Base-by-base conservation (phyloP, 2,888 invertebrate genomes). In the Eupithecia vulgata region DNA sequence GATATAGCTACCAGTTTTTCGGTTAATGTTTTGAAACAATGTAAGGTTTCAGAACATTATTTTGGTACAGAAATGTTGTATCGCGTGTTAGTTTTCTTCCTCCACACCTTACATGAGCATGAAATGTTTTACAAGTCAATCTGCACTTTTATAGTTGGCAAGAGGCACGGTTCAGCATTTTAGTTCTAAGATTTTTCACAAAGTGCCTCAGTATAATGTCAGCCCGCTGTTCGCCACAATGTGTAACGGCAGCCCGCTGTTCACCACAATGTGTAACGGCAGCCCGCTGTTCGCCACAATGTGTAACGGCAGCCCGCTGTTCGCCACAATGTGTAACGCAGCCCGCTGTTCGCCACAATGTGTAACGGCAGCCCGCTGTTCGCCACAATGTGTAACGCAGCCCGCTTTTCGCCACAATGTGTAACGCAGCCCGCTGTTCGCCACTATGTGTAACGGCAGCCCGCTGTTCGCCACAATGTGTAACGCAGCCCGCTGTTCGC, bases 1-100 rank as follows among this genome's bases (percentile, higher is more conserved):
- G 35, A 42, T 59, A 12, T 8, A 30, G 25, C 62, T 34, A n/a
- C 1, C 8, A 35, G 62, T 4, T 64, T 35, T 37, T 64, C 10
- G 21, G 62, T 17, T n/a, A 64, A n/a, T 34, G 34, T 64, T 64
- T n/a, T 25, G 25, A 30, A 59, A 30, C 59, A 59, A 59, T 59
- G 59, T 59, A 59, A 12, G 15, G 59, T 59, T 30, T 15, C 13
- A 52, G 21, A 52, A 52, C 21, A 52, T 52, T 52, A 52, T 52
- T 52, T 52, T 52, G 52, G 21, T 4, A 21, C 21, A 52, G 12
- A 10, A 21, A 8, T 21, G 8, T 21, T 52, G n/a, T 52, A 48
- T 21, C 12, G 10, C 21, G 10, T 52, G 52, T 52, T 52, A 52
- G 52, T 52, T 45, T 17, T 5, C 45, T n/a, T n/a, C 17, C 17